These are phyloP conservation scores for Gastrophryne carolinensis DNA, from an alignment of 2,797 vertebrate species.

Conservation along the genomic window DNA sequence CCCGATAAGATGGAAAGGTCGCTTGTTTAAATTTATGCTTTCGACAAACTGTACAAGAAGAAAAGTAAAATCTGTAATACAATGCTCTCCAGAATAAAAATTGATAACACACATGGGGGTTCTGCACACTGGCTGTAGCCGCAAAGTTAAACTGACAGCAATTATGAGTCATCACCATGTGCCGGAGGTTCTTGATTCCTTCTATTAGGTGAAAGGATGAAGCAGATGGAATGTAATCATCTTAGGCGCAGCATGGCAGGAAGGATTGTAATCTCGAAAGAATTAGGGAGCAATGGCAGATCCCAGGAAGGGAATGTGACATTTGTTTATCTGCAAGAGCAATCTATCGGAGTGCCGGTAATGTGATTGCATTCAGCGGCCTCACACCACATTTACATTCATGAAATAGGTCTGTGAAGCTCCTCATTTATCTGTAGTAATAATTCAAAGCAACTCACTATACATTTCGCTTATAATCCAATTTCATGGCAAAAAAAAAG, in stretches of 20 bases:
- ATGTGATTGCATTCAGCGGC: background rate
- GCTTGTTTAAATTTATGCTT: slow-evolving; percentile 83
- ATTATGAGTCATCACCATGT: background rate
- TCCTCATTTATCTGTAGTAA: too few relatives aligned
- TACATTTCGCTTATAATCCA: too few relatives aligned
- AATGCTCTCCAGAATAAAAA: too few relatives aligned
- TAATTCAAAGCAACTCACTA: too few relatives aligned
- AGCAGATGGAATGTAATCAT: slow-evolving; percentile 50
- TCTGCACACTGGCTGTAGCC: background rate
- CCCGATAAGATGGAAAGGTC: slow-evolving; percentile 89
- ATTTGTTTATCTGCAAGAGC: slow-evolving; percentile 13
- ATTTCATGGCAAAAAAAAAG: too few relatives aligned
- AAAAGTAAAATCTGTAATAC: background rate
- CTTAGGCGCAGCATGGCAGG: slow-evolving; percentile 17
- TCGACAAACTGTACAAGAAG: slow-evolving; percentile 83
- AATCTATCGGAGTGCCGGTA: slow-evolving; percentile 39
- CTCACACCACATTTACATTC: background rate
- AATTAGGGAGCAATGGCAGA: background rate
- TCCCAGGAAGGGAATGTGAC: background rate
- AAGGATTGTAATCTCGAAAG: slow-evolving; percentile 37
- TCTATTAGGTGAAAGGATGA: slow-evolving; percentile 26
- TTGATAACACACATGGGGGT: too few relatives aligned
- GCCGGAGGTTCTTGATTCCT: slow-evolving; percentile 9
- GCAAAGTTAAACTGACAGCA: background rate
- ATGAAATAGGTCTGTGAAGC: background rate